Conservation (phyloP, 2,113 vertebrate species). For the Scytalopus superciliaris region DNA sequence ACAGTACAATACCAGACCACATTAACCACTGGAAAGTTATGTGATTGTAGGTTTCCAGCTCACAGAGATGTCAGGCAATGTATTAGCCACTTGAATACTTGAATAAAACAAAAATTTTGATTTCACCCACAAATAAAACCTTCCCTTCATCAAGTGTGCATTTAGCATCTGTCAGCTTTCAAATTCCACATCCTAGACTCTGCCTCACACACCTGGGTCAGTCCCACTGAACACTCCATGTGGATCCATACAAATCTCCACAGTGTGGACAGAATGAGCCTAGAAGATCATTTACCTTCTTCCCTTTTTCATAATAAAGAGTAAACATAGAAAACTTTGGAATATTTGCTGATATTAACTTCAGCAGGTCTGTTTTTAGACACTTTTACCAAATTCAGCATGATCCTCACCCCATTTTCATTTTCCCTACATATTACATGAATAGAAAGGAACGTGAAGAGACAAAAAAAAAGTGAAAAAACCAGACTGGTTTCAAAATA, state of each 20-base stretch:
- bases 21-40: neutral
- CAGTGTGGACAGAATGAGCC: neutral
- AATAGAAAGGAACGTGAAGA: neutral
- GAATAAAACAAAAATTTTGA: neutral
- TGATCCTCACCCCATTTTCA: neutral
- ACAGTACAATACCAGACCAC: neutral
- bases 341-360: neutral
- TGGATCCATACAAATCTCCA: neutral
- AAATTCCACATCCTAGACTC: neutral
- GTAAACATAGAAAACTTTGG: neutral
- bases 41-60: neutral
- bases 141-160: neutral
- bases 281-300: neutral
- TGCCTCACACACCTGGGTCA: fast-evolving
- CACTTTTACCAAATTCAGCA: neutral
- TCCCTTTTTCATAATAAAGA: neutral
- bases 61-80: neutral
- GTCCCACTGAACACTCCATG: neutral
- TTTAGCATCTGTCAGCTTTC: neutral
- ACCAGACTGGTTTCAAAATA: neutral
- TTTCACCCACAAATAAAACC: neutral
- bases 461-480: neutral
- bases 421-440: neutral
- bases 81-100: neutral
- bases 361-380: neutral